Percentiles rank a stretch among this genome's conserved stretches.
Conservation (phyloP, 2,113 vertebrate species). For the Orthochromis indermauri region DNA sequence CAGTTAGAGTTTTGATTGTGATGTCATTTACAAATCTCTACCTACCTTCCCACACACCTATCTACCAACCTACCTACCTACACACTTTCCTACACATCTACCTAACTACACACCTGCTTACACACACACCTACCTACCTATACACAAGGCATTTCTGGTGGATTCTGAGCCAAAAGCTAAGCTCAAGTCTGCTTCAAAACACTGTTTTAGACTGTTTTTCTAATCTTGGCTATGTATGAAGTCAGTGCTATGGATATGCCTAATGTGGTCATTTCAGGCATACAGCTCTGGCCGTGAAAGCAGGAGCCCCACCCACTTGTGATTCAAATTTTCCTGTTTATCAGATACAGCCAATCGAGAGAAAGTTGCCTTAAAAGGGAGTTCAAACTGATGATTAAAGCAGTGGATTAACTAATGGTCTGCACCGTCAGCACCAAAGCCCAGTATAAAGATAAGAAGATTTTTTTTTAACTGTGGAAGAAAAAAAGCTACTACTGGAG, state of each 20-base stretch:
- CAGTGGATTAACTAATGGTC: background rate
- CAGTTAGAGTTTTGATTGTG: background rate
- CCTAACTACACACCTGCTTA: background rate
- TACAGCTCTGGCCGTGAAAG: background rate
- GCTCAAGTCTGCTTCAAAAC: background rate
- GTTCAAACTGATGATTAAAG: background rate
- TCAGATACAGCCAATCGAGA: background rate
- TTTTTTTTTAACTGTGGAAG: background rate
- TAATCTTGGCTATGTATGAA: background rate
- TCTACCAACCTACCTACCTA: background rate
- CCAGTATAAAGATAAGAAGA: background rate
- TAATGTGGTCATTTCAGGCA: background rate
- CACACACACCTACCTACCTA: background rate
- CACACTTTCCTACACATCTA: background rate
- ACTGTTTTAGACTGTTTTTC: background rate
- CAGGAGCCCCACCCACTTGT: background rate
- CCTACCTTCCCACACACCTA: background rate
- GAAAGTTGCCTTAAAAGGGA: background rate
- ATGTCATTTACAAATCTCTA: background rate
- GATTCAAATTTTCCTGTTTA: background rate
- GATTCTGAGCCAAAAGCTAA: background rate
- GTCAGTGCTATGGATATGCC: background rate
- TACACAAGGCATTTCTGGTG: background rate
- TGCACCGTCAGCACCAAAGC: background rate
- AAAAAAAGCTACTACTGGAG: background rate